phyloP scores from a whole-genome alignment of 2,888 invertebrate genomes.

The Rhyacophila evoluta region DNA sequence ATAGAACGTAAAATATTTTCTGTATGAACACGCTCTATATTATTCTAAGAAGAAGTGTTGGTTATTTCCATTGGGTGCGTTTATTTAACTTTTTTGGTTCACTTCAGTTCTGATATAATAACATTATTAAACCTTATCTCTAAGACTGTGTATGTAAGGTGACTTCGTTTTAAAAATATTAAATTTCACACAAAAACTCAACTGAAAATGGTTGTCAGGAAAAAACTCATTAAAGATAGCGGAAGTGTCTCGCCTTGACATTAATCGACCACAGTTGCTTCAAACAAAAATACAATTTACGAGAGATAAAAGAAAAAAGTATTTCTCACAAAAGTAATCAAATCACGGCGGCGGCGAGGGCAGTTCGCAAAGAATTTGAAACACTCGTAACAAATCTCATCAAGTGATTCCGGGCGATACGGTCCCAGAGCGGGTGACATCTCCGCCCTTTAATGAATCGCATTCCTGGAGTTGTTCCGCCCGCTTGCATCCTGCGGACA shows the following conservation, averaged over 20 bases:
- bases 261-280: slow-evolving; percentile 19
- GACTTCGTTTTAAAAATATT: too few species aligned
- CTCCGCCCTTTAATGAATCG: slow-evolving; percentile 40
- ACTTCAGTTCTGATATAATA: too few species aligned
- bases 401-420: slow-evolving; percentile 2
- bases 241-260: not conserved
- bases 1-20: too few species aligned
- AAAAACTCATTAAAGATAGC: slow-evolving; percentile 17
- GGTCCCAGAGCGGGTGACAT: slow-evolving; percentile 34
- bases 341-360: slow-evolving; percentile 4
- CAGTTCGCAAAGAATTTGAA: slow-evolving; percentile 24
- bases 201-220: not conserved
- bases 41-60: too few species aligned
- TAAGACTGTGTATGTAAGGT: too few species aligned
- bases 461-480: slow-evolving; percentile 32
- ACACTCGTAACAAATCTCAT: slow-evolving; percentile 24
- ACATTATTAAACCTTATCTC: too few species aligned
- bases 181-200: not conserved
- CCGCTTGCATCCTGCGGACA: slow-evolving; percentile 24
- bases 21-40: too few species aligned
- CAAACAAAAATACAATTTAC: slow-evolving; percentile 22
- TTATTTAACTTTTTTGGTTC: too few species aligned
- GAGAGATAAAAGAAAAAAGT: slow-evolving; percentile 22
- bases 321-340: slow-evolving; percentile 24
- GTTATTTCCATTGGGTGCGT: too few species aligned